These are phyloP conservation scores for Monopterus albus DNA, from an alignment of 2,113 vertebrate species.

Conservation along the genomic window DNA sequence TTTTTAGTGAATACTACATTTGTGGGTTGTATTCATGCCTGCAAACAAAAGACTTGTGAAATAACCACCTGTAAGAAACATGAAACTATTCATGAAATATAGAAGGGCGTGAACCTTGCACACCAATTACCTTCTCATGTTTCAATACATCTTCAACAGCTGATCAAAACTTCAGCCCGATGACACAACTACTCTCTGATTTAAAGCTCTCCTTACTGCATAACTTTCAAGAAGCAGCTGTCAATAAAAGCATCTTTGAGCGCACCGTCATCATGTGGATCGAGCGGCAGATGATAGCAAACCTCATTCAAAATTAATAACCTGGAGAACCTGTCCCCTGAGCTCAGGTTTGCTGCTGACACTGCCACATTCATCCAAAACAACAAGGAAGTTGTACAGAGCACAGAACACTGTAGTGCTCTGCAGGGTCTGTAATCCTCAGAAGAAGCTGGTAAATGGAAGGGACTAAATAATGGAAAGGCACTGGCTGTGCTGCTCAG, in stretches of 20 bases:
- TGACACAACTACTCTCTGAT: slow-evolving; percentile 14
- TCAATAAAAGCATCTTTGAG: slow-evolving; percentile 26
- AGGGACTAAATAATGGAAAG: slow-evolving; percentile 57
- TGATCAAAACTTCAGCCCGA: slow-evolving; percentile 25
- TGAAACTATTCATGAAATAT: slow-evolving; percentile 76
- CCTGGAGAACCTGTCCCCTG: slow-evolving; percentile 36
- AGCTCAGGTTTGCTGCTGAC: slow-evolving; percentile 62
- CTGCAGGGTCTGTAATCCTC: slow-evolving; percentile 35
- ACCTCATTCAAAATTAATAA: slow-evolving; percentile 79
- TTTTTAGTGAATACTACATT: slow-evolving; percentile 33
- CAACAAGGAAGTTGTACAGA: slow-evolving; percentile 38
- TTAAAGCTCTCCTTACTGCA: slow-evolving; percentile 11
- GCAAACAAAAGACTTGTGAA: slow-evolving; percentile 5
- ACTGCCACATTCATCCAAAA: slow-evolving; percentile 22
- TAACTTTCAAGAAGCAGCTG: not conserved
- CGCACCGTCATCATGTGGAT: slow-evolving; percentile 46
- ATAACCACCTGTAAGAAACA: slow-evolving; percentile 43
- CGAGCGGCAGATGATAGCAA: slow-evolving; percentile 49
- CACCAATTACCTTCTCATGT: slow-evolving; percentile 14
- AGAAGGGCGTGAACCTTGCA: slow-evolving; percentile 61
- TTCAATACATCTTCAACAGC: slow-evolving; percentile 30
- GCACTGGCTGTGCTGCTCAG: slow-evolving; percentile 25
- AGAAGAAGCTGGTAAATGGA: slow-evolving; percentile 47
- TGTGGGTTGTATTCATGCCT: not conserved
- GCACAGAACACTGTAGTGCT: not conserved